phyloP scores from a whole-genome alignment of 2,888 invertebrate genomes.

The Xanthostigma xanthostigma region DNA sequence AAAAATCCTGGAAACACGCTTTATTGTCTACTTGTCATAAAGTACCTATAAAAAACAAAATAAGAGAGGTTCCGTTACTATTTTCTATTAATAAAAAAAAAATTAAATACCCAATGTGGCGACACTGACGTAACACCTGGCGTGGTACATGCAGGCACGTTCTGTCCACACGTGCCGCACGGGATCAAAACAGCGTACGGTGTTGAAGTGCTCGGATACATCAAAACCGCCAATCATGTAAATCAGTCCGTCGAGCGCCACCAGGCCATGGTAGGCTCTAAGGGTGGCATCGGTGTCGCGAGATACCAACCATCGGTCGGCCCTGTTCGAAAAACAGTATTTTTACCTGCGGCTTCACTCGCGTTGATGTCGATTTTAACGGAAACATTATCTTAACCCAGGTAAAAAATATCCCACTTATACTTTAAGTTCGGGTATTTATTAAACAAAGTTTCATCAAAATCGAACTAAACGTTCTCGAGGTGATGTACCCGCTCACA shows the following conservation, averaged over 20 bases:
- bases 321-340: slow-evolving; percentile 29
- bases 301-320: slow-evolving; percentile 61
- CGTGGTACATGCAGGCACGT: slow-evolving; percentile 66
- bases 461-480: too few species aligned
- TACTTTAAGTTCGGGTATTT: too few species aligned
- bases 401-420: too few species aligned
- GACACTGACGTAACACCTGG: slow-evolving; percentile 65
- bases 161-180: slow-evolving; percentile 58
- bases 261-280: slow-evolving; percentile 67
- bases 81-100: neutral
- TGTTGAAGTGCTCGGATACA: slow-evolving; percentile 61
- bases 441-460: too few species aligned
- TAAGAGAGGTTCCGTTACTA: neutral
- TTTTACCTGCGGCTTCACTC: too few species aligned
- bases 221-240: slow-evolving; percentile 76
- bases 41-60: neutral
- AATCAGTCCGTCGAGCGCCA: slow-evolving; percentile 50
- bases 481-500: too few species aligned
- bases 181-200: slow-evolving; percentile 68
- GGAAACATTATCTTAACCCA: too few species aligned
- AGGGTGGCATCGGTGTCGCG: slow-evolving; percentile 50
- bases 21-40: too few species aligned
- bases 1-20: too few species aligned
- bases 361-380: too few species aligned
- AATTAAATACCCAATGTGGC: slow-evolving; percentile 40